phyloP scores from a whole-genome alignment of 2,888 invertebrate species.

The Didymodactylos carnosus region DNA sequence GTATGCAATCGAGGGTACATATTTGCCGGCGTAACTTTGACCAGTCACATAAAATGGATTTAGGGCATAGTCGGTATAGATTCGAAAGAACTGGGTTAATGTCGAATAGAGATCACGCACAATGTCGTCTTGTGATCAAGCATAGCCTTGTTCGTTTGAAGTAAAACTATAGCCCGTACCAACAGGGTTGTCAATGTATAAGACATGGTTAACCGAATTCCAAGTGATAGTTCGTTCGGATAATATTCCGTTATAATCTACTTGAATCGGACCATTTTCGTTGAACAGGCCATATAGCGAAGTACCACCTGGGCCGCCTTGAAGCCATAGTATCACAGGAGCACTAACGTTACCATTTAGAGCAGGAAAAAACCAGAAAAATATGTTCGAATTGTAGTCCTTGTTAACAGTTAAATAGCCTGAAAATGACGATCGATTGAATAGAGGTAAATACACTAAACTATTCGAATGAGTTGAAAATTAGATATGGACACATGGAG shows the following conservation, averaged over 20 bases:
- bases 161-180: background rate
- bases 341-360: conserved; percentile 30
- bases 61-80: conserved; percentile 53
- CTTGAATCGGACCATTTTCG: conserved; percentile 58
- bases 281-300: conserved; percentile 37
- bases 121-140: background rate
- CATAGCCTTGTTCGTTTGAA: background rate
- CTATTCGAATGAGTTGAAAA: background rate
- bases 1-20: conserved; percentile 49
- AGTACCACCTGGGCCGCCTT: conserved; percentile 35
- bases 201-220: background rate
- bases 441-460: background rate
- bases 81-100: conserved; percentile 51
- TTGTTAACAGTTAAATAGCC: conserved; percentile 63
- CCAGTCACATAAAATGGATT: conserved; percentile 68
- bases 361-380: conserved; percentile 77
- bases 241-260: conserved; percentile 32
- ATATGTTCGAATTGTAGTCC: conserved; percentile 55
- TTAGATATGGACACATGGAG: background rate
- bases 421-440: conserved; percentile 38
- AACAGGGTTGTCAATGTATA: background rate
- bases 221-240: background rate
- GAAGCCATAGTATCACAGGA: conserved; percentile 34
- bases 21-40: conserved; percentile 42
- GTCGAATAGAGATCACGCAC: background rate